Evolutionary conservation across 2,113 vertebrate species (phyloP), one percentile per base, ranked within the genome.

Genomic region (Rhea pennata): DNA sequence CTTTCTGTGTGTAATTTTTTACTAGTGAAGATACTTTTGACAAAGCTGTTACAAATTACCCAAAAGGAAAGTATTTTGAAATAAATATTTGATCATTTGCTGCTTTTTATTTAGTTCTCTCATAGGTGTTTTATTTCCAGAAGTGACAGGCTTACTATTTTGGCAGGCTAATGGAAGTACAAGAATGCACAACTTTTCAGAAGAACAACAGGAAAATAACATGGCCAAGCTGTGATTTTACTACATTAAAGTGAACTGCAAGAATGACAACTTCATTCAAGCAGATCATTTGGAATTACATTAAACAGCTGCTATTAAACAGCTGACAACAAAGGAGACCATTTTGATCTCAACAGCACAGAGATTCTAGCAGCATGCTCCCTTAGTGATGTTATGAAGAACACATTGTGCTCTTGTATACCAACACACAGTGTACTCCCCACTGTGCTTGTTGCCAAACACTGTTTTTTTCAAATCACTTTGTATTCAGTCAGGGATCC

Each of bases 381-480:
- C 92, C 94, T 85, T 84, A 95, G 88, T 82, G 67, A 96, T 94
- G 97, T 93, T 96, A 85, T 92, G 97, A 95, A 96, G 95, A 98
- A 96, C 97, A 97, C 96, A 96, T 85, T 96, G 97, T 96, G 86
- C 90, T 96, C 97, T 96, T 95, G 96, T 97, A 95, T 97, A 98
- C 96, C 95, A 97, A 97, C 97, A 97, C 96, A 93, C 97, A 94
- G 94, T 80, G 85, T 69, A 54, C 97, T 97, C 97, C 98, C 97
- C 71, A 79, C 90, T 90, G 94, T 89, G 98, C 96, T 98, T 98
- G 98, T 98, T 98, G 97, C 98, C 98, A 98, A 98, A 98, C 98
- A 98, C 93, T 6, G 84, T 88, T 91, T 95, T 95, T 97, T 96
- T 97, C 95, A 97, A 96, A 98, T 97, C 98, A 97, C 97, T 98